Evolutionary conservation across 2,113 vertebrate genomes (phyloP).

Genomic region (Pseudolaguvia tuberculata): DNA sequence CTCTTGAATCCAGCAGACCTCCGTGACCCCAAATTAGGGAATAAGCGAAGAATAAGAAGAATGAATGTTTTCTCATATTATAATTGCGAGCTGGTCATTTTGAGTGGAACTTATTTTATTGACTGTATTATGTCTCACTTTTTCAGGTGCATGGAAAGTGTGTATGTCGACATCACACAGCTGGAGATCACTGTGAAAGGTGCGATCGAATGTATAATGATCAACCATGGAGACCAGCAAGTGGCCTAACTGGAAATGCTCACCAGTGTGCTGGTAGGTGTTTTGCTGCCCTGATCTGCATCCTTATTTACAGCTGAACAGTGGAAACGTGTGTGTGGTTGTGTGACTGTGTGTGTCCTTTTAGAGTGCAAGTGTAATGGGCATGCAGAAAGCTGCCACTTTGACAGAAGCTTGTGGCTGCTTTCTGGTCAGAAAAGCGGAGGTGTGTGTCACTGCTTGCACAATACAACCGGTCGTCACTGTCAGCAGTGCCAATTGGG

Average conservation of each 20-base stretch:
- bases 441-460: conserved; percentile 84
- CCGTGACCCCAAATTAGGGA: no score
- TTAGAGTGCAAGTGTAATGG: conserved; percentile 92
- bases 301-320: background rate
- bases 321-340: conserved; percentile 6
- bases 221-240: conserved; percentile 88
- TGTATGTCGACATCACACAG: conserved; percentile 93
- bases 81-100: background rate
- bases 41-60: no score
- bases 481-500: conserved; percentile 85
- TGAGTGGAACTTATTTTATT: background rate
- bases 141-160: conserved; percentile 89
- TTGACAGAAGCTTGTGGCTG: conserved; percentile 80
- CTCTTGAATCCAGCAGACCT: no score
- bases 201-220: conserved; percentile 87
- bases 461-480: conserved; percentile 87
- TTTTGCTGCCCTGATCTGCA: background rate
- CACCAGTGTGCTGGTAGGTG: conserved; percentile 87
- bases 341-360: background rate
- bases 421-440: conserved; percentile 85
- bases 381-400: conserved; percentile 84
- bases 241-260: conserved; percentile 82
- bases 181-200: conserved; percentile 84
- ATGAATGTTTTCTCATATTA: background rate
- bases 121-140: background rate